phyloP scores from a whole-genome alignment of 2,888 invertebrate genomes.

The Coecobrya sp. region DNA sequence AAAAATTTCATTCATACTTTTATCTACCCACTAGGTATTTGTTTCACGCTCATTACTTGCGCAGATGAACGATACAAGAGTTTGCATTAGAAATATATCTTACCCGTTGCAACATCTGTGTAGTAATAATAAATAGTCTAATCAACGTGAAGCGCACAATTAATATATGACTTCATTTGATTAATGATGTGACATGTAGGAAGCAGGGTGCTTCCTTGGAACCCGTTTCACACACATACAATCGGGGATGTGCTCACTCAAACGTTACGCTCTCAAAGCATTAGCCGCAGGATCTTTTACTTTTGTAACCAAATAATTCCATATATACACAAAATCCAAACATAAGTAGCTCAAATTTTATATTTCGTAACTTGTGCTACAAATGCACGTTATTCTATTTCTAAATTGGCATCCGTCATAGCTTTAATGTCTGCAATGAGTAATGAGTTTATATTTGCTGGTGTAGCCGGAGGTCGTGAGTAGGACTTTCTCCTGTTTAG shows the following conservation, averaged over 20 bases:
- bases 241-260: background rate
- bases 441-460: too few species aligned
- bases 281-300: background rate
- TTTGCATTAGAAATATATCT: too few species aligned
- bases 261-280: background rate
- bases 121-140: too few species aligned
- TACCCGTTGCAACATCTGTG: too few species aligned
- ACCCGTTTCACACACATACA: background rate
- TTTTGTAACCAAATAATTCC: background rate
- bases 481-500: background rate
- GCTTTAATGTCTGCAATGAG: background rate
- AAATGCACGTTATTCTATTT: too few species aligned
- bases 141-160: background rate
- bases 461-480: background rate
- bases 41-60: too few species aligned
- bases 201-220: slow-evolving; percentile 36
- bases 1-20: too few species aligned
- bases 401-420: background rate
- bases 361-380: background rate
- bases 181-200: slow-evolving; percentile 58
- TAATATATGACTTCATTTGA: slow-evolving; percentile 12
- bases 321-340: background rate
- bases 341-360: background rate
- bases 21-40: too few species aligned
- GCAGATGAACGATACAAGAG: too few species aligned